These are phyloP conservation scores for Dicrostonyx torquatus DNA, from an alignment of 2,797 vertebrate species.

Conservation along the genomic window DNA sequence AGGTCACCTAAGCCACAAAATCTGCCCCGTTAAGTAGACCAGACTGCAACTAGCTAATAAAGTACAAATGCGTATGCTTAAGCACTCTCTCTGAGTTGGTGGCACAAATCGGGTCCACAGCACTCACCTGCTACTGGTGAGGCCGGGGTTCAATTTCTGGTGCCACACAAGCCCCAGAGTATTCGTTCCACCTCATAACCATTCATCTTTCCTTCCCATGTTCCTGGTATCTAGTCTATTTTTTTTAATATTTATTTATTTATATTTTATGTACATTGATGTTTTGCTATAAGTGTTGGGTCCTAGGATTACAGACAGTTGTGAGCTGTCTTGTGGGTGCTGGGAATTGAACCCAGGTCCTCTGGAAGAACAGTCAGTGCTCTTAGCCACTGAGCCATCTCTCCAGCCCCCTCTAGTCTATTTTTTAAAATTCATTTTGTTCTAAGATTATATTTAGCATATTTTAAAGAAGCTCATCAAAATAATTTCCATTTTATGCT, in stretches of 20 bases:
- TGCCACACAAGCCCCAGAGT: not conserved
- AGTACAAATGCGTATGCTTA: not conserved
- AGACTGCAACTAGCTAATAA: not conserved
- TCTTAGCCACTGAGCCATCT: no score
- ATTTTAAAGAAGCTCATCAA: conserved; percentile 39
- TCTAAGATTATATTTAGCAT: conserved; percentile 5
- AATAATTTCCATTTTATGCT: conserved; percentile 32
- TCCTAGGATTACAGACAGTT: no score
- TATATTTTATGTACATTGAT: no score
- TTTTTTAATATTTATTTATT: no score
- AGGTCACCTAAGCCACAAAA: not conserved
- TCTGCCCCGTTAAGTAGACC: not conserved
- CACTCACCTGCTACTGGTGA: no score
- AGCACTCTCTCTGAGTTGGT: not conserved
- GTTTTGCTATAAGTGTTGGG: no score
- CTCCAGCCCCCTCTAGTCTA: no score
- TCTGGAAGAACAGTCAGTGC: no score
- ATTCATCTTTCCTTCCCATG: not conserved
- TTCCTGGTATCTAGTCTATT: not conserved
- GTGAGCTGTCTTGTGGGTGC: no score
- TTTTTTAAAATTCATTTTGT: not conserved
- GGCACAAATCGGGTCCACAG: no score
- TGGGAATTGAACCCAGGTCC: no score
- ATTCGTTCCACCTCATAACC: not conserved
- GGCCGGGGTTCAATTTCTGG: not conserved